A percentile compares a stretch with the other conserved stretches of the same genome.
phyloP scores from a whole-genome alignment of 2,797 vertebrate genomes.

The Xenentodon cancila region DNA sequence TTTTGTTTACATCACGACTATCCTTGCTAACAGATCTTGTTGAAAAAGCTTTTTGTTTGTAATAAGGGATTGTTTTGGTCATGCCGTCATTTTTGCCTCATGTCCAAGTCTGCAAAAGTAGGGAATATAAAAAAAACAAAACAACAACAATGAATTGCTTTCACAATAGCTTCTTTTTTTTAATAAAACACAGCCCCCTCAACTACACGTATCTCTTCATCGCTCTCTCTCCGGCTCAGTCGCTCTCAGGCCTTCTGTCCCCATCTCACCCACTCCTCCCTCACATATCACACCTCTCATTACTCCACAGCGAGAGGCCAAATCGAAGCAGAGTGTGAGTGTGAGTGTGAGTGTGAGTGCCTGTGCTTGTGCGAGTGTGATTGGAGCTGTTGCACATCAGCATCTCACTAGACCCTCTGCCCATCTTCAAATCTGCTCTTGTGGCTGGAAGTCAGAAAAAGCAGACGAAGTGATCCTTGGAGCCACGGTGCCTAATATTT shows the following conservation, averaged over 20 bases:
- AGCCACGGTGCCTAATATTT: conserved; percentile 38
- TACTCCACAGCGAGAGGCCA: conserved; percentile 65
- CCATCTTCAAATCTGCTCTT: conserved; percentile 43
- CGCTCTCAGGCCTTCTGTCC: conserved; percentile 67
- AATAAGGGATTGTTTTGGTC: conserved; percentile 60
- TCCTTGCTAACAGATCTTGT: conserved; percentile 21
- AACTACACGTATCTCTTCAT: conserved; percentile 59
- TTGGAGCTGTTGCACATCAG: conserved; percentile 49
- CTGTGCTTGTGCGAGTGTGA: conserved; percentile 24
- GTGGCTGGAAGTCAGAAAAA: conserved; percentile 45
- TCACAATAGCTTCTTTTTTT: conserved; percentile 35
- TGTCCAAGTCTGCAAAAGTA: conserved; percentile 43
- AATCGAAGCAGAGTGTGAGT: conserved; percentile 50
- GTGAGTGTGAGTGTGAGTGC: conserved; percentile 1
- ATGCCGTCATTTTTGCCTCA: conserved; percentile 58
- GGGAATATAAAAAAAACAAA: conserved; percentile 27
- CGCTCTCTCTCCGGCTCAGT: conserved; percentile 37
- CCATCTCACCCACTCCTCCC: conserved; percentile 70
- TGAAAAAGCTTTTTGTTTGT: conserved; percentile 48
- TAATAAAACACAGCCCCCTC: conserved; percentile 59
- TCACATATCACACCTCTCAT: conserved; percentile 71
- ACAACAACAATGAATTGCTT: conserved; percentile 21
- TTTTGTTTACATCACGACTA: conserved; percentile 20
- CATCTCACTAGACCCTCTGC: conserved; percentile 43
- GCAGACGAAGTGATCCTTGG: conserved; percentile 19